These are phyloP conservation scores for Cremastobaeus sp. DNA, from an alignment of 2,888 invertebrate genomes.

Conservation along the genomic window DNA sequence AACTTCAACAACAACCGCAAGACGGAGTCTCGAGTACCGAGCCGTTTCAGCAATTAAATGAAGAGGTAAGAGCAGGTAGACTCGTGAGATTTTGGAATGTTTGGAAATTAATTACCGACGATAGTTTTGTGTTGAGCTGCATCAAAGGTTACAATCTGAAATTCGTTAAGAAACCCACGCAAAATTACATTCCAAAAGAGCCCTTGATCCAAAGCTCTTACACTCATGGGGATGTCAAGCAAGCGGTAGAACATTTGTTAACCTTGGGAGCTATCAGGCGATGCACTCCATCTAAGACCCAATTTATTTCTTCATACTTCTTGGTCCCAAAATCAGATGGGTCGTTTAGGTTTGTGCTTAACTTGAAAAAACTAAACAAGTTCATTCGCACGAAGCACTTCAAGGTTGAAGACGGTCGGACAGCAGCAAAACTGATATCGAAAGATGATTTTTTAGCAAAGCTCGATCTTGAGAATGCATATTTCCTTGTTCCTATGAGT, in stretches of 20 bases:
- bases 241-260: neutral
- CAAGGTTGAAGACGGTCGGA: slow-evolving; percentile 25
- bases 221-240: neutral
- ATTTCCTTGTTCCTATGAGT: slow-evolving; percentile 38
- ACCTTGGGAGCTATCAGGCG: neutral
- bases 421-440: neutral
- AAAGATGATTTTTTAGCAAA: neutral
- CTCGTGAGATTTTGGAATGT: no score
- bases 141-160: no score
- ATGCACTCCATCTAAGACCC: neutral
- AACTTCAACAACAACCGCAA: no score
- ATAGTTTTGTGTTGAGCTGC: no score
- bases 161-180: no score
- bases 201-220: neutral
- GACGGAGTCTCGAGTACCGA: no score
- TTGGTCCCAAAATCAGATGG: slow-evolving; percentile 2
- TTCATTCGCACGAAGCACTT: slow-evolving; percentile 9
- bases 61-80: neutral
- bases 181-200: neutral
- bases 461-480: slow-evolving; percentile 45
- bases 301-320: slow-evolving; percentile 18
- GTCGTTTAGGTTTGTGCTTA: slow-evolving; percentile 7
- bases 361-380: slow-evolving; percentile 5
- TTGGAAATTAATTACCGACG: no score
- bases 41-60: neutral